phyloP scores from a whole-genome alignment of 2,888 invertebrate species.

The Ferdinandea cuprea region DNA sequence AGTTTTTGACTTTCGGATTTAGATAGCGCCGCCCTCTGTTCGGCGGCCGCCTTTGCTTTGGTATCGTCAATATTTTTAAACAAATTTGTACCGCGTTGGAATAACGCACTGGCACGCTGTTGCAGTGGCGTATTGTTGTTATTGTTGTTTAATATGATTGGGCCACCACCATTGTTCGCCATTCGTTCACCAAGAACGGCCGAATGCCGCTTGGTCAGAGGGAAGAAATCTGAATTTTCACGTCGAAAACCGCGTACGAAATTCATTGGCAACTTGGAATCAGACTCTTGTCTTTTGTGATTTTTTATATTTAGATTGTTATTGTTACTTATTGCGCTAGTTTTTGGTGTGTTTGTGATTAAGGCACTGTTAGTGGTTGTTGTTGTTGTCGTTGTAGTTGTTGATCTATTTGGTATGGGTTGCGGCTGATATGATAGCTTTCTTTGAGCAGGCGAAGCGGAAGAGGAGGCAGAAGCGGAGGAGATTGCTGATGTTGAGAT shows the following conservation, averaged over 20 bases:
- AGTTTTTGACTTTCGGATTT: conserved; percentile 83
- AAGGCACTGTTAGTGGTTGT: conserved; percentile 71
- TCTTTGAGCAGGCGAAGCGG: conserved; percentile 72
- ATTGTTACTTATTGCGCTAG: conserved; percentile 83
- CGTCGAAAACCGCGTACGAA: conserved; percentile 91
- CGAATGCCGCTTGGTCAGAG: conserved; percentile 90
- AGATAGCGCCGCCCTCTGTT: conserved; percentile 88
- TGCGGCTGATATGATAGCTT: conserved; percentile 62
- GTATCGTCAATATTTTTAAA: conserved; percentile 77
- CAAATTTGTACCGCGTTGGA: conserved; percentile 86
- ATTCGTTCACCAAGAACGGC: conserved; percentile 85
- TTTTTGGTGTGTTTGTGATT: conserved; percentile 79
- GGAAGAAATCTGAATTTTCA: conserved; percentile 93
- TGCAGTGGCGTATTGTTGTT: conserved; percentile 81
- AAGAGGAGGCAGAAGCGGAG: conserved; percentile 30
- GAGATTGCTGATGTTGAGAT: conserved; percentile 71
- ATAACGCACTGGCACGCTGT: conserved; percentile 88
- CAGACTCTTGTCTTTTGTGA: conserved; percentile 90
- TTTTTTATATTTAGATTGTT: conserved; percentile 82
- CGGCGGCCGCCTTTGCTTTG: conserved; percentile 84
- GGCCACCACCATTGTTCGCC: conserved; percentile 74
- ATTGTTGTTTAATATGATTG: conserved; percentile 75
- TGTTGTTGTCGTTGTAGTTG: too few relatives aligned
- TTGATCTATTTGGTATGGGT: conserved; percentile 69
- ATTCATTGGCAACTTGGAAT: conserved; percentile 87